phyloP scores from a whole-genome alignment of 2,113 vertebrate genomes.

The Mandrillus leucophaeus region DNA sequence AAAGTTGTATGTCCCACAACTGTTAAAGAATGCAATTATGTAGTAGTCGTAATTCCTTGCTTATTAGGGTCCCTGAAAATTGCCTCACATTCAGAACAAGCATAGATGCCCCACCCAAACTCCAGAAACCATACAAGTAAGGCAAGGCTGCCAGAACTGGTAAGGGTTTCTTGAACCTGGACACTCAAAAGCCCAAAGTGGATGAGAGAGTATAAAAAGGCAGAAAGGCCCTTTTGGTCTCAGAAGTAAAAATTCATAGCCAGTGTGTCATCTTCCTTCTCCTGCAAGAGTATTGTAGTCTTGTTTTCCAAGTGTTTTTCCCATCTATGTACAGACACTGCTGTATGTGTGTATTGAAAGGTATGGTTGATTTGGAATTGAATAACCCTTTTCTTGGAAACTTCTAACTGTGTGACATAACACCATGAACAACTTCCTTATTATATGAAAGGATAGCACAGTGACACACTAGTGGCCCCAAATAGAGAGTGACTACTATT shows the following conservation, averaged over 20 bases:
- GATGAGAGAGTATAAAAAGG: not conserved
- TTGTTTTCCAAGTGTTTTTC: slow-evolving; percentile 25
- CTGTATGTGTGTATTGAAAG: not conserved
- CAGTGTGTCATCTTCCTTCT: slow-evolving; percentile 15
- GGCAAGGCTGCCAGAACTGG: not conserved
- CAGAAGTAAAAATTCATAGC: not conserved
- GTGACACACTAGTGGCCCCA: not conserved
- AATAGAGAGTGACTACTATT: not conserved
- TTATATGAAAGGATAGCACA: not conserved
- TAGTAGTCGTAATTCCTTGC: not conserved
- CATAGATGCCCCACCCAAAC: not conserved
- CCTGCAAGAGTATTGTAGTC: not conserved
- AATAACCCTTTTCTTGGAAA: slow-evolving; percentile 47
- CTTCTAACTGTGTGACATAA: not conserved
- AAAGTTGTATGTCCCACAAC: not conserved
- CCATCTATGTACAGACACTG: not conserved
- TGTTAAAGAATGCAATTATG: not conserved
- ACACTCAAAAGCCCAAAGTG: not conserved
- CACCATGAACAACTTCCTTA: not conserved
- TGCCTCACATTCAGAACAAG: not conserved
- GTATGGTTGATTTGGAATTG: slow-evolving; percentile 47
- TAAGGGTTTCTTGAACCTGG: not conserved
- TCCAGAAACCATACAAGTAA: not conserved
- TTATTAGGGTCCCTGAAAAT: not conserved
- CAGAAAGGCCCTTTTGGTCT: not conserved